Evolutionary conservation across 2,888 invertebrate genomes (phyloP), one percentile per base, ranked within the genome.

Genomic region (Aethes cnicana): DNA sequence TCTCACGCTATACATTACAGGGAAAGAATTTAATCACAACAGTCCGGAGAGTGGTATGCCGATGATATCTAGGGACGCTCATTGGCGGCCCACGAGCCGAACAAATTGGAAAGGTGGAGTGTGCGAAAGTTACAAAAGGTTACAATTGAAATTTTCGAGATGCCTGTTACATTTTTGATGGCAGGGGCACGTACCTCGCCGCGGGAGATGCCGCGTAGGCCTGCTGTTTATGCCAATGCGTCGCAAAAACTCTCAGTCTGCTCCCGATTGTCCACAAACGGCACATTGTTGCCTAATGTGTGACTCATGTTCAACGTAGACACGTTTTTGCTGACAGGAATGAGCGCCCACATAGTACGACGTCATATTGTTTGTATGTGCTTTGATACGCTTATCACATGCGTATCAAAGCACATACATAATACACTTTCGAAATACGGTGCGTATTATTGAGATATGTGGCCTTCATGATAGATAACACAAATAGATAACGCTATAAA

Each of bases 131-230:
- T 77, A 80, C 79, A 79, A 81, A 52, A 84, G 75, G 79, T 74
- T 81, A 85, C 86, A 84, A 87, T 84, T 84, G 84, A 85, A 85
- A 88, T 87, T 85, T 83, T 76, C 77, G 76, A 85, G 81, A 88
- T 86, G 76, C 85, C 77, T 77, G 71, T 72, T 67, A 81, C 81
- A 84, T 85, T 87, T 81, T 84, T 82, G 81, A 81, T 73, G 75
- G 78, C 71, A 67, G 68, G 63, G 77, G 79, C 84, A 87, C 85
- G 84, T 86, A 81, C 73, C 72, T 67, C 81, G 67, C 81, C 55
- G 63, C 76, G 68, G 81, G 81, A 70, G 74, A 74, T 74, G 72
- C 73, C 73, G 63, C 67, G 66, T 69, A 64, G 61, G 52, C 66
- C 59, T 63, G 62, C 58, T 67, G 66, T 71, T 76, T 74, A 69